phyloP scores from a whole-genome alignment of 2,797 vertebrate genomes.

The Rhinella marina region DNA sequence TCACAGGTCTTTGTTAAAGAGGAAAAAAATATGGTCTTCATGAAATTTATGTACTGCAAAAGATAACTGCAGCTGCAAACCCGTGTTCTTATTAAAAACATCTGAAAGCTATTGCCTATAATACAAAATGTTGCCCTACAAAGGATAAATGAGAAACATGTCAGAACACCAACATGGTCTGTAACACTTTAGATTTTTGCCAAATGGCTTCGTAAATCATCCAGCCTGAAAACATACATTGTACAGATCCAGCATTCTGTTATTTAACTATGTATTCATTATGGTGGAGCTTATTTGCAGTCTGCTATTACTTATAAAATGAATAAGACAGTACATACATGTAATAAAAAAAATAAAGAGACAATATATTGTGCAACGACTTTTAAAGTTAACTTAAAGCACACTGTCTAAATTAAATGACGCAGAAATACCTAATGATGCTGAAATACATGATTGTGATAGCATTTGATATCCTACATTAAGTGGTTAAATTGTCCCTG shows the following conservation, averaged over 20 bases:
- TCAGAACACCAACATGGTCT: constrained; percentile 56
- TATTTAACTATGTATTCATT: background rate
- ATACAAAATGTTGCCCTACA: constrained; percentile 61
- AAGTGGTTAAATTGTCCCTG: no score
- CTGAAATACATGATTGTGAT: no score
- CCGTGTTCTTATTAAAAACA: constrained; percentile 70
- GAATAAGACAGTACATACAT: background rate
- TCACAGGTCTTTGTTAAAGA: constrained; percentile 66
- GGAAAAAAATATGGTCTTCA: constrained; percentile 65
- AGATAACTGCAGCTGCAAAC: constrained; percentile 69
- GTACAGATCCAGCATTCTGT: background rate
- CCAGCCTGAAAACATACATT: constrained; percentile 10
- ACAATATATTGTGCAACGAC: no score
- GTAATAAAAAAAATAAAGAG: no score
- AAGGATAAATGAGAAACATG: constrained; percentile 63
- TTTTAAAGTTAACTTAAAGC: no score
- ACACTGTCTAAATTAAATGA: no score
- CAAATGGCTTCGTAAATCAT: background rate
- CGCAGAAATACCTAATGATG: no score
- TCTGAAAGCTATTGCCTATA: constrained; percentile 62
- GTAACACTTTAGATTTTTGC: constrained; percentile 9
- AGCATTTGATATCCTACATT: no score
- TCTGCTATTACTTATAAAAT: background rate
- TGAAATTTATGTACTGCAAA: constrained; percentile 74
- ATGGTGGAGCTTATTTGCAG: background rate